Evolutionary conservation across 1,140 invertebrate species (phyloP).

Genomic region (Saxidomus purpurata): DNA sequence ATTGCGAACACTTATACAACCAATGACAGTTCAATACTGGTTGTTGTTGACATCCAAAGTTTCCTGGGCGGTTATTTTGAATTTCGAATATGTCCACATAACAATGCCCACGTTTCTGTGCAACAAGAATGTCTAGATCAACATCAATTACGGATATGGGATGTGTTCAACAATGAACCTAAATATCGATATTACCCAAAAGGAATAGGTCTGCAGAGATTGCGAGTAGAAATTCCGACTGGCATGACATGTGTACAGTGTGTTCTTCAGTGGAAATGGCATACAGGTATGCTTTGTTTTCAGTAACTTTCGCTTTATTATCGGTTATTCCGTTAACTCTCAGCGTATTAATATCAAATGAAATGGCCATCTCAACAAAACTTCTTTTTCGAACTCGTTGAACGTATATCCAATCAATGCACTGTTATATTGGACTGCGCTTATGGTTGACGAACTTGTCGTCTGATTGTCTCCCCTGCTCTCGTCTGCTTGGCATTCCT

Average conservation of each 20-base stretch:
- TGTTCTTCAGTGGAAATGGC: conserved; percentile 96
- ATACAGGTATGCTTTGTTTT: conserved; percentile 89
- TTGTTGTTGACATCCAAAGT: conserved; percentile 71
- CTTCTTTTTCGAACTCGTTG: too few relatives aligned
- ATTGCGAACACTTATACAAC: conserved; percentile 80
- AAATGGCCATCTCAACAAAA: too few relatives aligned
- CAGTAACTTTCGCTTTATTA: too few relatives aligned
- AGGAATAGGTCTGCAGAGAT: conserved; percentile 49
- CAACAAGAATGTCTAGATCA: conserved; percentile 68
- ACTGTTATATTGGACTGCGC: too few relatives aligned
- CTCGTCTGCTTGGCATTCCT: too few relatives aligned
- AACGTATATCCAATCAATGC: too few relatives aligned
- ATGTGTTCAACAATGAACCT: conserved; percentile 37
- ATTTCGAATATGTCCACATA: conserved; percentile 74
- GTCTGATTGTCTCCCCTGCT: too few relatives aligned
- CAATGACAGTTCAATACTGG: conserved; percentile 70
- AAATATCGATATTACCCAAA: conserved; percentile 61
- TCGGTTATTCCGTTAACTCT: too few relatives aligned
- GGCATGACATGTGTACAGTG: conserved; percentile 95
- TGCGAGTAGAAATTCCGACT: conserved; percentile 89
- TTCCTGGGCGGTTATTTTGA: conserved; percentile 78
- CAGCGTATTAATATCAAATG: too few relatives aligned
- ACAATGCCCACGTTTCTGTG: conserved; percentile 61
- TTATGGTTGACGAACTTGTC: too few relatives aligned
- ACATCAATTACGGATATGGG: conserved; percentile 62